phyloP scores from a whole-genome alignment of 2,888 invertebrate species.

The Meteorus colon region DNA sequence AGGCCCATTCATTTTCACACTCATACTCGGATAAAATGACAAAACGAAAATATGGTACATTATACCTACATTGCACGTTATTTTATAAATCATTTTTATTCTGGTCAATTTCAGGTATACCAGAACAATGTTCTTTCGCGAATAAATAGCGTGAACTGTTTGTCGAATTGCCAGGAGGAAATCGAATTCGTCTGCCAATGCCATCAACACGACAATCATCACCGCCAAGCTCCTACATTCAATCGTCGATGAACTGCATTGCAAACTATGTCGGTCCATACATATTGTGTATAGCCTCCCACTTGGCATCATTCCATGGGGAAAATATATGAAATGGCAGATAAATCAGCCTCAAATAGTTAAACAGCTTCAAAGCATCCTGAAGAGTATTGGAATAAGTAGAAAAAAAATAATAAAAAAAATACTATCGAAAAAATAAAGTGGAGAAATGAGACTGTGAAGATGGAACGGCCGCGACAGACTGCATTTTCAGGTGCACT shows the following conservation, averaged over 20 bases:
- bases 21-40: background rate
- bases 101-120: background rate
- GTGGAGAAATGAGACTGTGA: background rate
- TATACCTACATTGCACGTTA: background rate
- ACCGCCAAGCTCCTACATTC: background rate
- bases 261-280: background rate
- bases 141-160: background rate
- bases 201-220: background rate
- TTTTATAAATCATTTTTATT: background rate
- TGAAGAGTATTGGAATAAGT: background rate
- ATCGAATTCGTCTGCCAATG: background rate
- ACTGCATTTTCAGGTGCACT: background rate
- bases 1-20: background rate
- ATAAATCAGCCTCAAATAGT: background rate
- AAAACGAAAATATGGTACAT: background rate
- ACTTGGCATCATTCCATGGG: background rate
- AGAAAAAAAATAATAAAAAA: background rate
- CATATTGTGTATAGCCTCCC: background rate
- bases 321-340: background rate
- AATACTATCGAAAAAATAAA: background rate
- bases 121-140: background rate
- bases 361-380: background rate
- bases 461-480: background rate
- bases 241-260: background rate
- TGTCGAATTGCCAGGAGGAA: background rate